These are phyloP conservation scores for Rattus rattus DNA, from an alignment of 2,113 vertebrate species.

Conservation along the genomic window DNA sequence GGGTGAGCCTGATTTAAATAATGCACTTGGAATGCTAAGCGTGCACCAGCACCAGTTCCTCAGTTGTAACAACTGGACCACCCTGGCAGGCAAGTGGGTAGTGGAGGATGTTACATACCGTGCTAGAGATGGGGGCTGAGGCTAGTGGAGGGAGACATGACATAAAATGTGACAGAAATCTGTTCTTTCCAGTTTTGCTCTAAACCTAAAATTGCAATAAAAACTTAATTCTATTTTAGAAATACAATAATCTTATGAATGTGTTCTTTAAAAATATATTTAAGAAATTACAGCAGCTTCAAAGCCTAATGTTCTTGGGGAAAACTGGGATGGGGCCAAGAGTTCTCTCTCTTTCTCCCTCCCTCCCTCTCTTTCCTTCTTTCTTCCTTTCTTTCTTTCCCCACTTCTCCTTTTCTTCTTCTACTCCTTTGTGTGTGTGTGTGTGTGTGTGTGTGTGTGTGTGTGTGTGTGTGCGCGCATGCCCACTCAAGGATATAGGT, in stretches of 20 bases:
- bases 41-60: not conserved
- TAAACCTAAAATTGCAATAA: not conserved
- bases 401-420: not conserved
- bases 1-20: not conserved
- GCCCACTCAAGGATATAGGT: not conserved
- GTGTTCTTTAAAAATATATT: conserved; percentile 9
- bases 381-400: not conserved
- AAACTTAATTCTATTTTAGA: not conserved
- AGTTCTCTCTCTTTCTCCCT: not conserved
- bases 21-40: not conserved
- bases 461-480: not conserved
- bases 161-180: not conserved
- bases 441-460: not conserved
- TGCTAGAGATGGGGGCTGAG: too few species aligned
- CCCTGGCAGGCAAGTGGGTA: not conserved
- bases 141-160: not conserved
- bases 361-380: not conserved
- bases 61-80: not conserved
- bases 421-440: not conserved
- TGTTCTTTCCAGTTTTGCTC: not conserved
- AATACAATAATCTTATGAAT: not conserved
- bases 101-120: too few species aligned
- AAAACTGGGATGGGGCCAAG: not conserved
- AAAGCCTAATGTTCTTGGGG: not conserved
- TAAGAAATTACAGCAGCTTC: not conserved